Evolutionary conservation across 2,888 invertebrate species (phyloP).

Genomic region (Formica aserva): DNA sequence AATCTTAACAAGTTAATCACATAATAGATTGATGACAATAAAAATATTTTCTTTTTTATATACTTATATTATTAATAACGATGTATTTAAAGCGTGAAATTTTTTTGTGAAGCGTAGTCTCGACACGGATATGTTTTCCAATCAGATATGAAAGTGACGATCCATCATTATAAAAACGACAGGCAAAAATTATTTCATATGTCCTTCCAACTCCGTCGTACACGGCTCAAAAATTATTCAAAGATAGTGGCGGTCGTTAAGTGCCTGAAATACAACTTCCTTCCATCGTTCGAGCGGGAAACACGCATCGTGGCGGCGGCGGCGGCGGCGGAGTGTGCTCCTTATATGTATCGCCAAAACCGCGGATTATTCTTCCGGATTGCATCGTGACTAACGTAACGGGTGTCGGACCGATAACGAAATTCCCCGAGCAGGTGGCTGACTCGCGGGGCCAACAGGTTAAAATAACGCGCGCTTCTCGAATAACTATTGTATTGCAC

Average conservation of each 20-base stretch:
- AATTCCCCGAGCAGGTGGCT: constrained; percentile 72
- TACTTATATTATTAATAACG: neutral
- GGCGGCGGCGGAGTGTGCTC: neutral
- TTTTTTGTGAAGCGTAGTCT: neutral
- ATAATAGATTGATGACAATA: neutral
- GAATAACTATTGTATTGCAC: constrained; percentile 77
- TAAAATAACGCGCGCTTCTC: constrained; percentile 69
- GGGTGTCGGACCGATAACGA: constrained; percentile 67
- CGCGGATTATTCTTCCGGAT: constrained; percentile 69
- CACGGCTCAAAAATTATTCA: neutral
- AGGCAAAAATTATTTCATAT: neutral
- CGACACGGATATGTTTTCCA: neutral
- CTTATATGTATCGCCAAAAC: constrained; percentile 55
- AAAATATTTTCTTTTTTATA: neutral
- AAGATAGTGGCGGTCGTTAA: constrained; percentile 62
- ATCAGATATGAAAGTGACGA: neutral
- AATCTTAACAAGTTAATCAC: neutral
- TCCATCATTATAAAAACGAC: neutral
- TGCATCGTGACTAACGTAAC: constrained; percentile 61
- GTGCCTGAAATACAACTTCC: constrained; percentile 71
- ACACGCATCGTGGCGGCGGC: constrained; percentile 6
- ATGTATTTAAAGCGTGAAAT: neutral
- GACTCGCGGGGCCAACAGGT: constrained; percentile 59
- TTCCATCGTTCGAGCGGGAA: constrained; percentile 45
- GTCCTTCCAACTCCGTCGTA: neutral